Conservation (phyloP, 2,888 invertebrate genomes). For the Philhelius pedissequus region DNA sequence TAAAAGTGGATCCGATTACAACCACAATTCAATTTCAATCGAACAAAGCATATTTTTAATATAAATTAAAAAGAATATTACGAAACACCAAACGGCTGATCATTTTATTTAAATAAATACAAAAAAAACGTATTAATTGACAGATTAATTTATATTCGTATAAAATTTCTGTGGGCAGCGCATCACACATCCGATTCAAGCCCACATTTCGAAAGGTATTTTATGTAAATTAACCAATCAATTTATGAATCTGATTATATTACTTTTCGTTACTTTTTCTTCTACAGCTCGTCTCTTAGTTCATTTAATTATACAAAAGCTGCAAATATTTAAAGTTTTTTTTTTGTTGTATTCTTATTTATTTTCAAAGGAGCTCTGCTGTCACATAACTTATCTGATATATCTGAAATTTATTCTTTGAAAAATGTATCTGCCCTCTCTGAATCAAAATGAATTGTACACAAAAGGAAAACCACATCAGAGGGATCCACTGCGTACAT, state of each 20-base stretch:
- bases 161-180: background rate
- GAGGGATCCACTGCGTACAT: background rate
- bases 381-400: constrained; percentile 65
- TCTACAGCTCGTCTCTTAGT: constrained; percentile 7
- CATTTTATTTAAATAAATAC: background rate
- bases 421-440: background rate
- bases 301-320: constrained; percentile 50
- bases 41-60: background rate
- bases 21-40: background rate
- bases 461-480: constrained; percentile 13
- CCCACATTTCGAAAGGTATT: constrained; percentile 18
- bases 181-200: background rate
- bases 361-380: constrained; percentile 36
- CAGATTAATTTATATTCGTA: background rate
- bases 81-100: background rate
- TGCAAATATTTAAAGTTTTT: constrained; percentile 25
- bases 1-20: background rate
- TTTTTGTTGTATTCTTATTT: background rate
- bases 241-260: constrained; percentile 58
- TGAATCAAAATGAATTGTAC: constrained; percentile 15
- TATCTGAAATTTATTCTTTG: constrained; percentile 61
- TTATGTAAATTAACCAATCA: constrained; percentile 66
- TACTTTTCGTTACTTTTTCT: constrained; percentile 10
- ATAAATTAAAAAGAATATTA: background rate
- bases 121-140: background rate